Evolutionary conservation across 2,888 invertebrate species (phyloP).

Genomic region (Athalia circularis): DNA sequence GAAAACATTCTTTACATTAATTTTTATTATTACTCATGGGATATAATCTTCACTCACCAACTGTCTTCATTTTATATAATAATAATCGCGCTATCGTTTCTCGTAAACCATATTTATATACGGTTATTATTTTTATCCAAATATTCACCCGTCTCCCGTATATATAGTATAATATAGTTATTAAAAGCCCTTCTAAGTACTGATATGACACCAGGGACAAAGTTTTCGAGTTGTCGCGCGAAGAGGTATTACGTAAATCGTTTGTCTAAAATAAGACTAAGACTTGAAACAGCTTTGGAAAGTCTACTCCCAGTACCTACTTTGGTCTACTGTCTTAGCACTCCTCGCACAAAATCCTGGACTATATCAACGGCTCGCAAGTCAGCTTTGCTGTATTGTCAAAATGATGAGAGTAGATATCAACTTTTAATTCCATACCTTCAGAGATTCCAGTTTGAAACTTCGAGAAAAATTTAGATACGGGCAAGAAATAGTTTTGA

Average conservation of each 20-base stretch:
- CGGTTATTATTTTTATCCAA: conserved; percentile 8
- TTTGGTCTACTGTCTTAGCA: conserved; percentile 2
- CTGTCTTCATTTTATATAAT: too few species aligned
- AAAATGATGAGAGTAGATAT: too few species aligned
- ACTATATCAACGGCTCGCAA: conserved; percentile 20
- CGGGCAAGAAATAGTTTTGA: too few species aligned
- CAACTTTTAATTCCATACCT: too few species aligned
- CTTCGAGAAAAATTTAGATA: too few species aligned
- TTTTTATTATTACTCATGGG: neutral
- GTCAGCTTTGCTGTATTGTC: conserved; percentile 18
- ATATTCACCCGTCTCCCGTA: neutral
- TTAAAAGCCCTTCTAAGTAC: conserved; percentile 27
- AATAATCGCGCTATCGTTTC: neutral
- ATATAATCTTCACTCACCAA: neutral
- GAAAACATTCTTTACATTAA: neutral
- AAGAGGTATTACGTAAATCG: conserved; percentile 26
- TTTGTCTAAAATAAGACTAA: conserved; percentile 35
- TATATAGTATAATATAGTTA: conserved; percentile 6
- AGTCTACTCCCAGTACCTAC: neutral
- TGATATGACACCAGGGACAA: conserved; percentile 31
- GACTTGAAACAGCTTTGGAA: conserved; percentile 28
- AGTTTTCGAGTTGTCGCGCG: conserved; percentile 33
- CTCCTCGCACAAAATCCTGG: conserved; percentile 5
- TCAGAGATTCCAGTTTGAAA: too few species aligned
- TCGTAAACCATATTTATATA: neutral